Evolutionary conservation across 2,888 invertebrate genomes (phyloP).

Genomic region (Petrolisthes manimaculis): DNA sequence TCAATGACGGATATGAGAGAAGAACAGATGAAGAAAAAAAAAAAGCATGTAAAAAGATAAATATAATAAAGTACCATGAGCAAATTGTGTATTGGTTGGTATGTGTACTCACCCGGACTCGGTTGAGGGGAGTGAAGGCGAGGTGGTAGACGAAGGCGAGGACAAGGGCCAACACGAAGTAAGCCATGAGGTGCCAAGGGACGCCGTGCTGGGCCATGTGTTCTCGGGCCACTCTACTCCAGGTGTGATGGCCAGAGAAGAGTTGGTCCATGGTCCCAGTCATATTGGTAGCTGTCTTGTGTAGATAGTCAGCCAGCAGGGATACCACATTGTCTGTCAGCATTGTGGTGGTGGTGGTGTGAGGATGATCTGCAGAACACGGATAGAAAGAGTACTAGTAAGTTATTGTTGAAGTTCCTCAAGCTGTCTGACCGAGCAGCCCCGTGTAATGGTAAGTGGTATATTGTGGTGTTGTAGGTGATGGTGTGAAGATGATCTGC

Average conservation of each 20-base stretch:
- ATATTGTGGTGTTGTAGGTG: no score
- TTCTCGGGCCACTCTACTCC: neutral
- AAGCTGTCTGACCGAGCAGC: no score
- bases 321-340: conserved; percentile 6
- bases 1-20: no score
- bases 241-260: neutral
- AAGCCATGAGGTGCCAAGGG: conserved; percentile 10
- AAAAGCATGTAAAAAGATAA: no score
- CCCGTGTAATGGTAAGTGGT: no score
- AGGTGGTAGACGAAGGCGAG: conserved; percentile 12
- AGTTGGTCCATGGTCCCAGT: neutral
- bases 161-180: neutral
- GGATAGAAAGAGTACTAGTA: no score
- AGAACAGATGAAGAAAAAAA: no score
- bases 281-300: neutral
- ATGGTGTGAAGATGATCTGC: no score
- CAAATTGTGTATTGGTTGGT: no score
- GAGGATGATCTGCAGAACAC: neutral
- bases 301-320: conserved; percentile 11
- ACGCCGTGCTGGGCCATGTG: conserved; percentile 17
- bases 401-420: no score
- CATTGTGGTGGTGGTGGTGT: neutral
- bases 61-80: no score
- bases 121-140: conserved; percentile 43
- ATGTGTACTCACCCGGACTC: conserved; percentile 43